Base-by-base conservation (phyloP, 2,888 invertebrate genomes). In the Epinotia ramella region DNA sequence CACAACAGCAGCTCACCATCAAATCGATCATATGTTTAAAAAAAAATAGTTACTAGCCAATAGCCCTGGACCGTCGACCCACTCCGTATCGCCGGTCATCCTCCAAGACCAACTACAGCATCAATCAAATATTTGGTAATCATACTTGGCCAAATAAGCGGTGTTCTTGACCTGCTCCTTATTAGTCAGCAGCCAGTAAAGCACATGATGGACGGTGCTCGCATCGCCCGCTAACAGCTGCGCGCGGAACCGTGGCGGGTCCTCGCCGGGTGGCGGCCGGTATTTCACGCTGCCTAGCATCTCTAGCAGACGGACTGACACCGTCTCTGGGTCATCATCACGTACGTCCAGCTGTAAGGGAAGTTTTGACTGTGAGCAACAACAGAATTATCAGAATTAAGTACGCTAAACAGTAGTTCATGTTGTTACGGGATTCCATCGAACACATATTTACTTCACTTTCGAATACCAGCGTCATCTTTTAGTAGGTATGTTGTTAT, bases 261-360 rank as follows among this genome's bases (percentile, higher is more conserved):
- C 92, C 16, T 90, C 86, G 6, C 88, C 89, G 3, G 94, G 93
- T 28, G 95, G 94, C 3, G 97, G 97, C 65, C 96, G 96, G 86
- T 97, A 98, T 89, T 97, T 97, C n/a, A 98, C 95, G 77, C 97
- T 96, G 76, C 97, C 94, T 20, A 98, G 91, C 88, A 96, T 95
- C 80, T 96, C 96, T 75, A 98, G 91, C 68, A 98, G 94, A 59
- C 97, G 94, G 63, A 97, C 92, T 0, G 97, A 96, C 20, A 97
- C 96, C 80, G 96, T 96, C 83, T 98, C 98, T 0, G 97, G 95
- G 62, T 96, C 96, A 85, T 97, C 97, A 80, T 96, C 96, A 75
- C 96, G 95, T 33, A 97, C 95, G 83, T 98, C 97, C 73, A 97
- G 81, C 95, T 95, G 79, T 4, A 77, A 75, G 74, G 11, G 1